Conservation (phyloP, 2,888 invertebrate species). For the Chrysopilus asiliformis region DNA sequence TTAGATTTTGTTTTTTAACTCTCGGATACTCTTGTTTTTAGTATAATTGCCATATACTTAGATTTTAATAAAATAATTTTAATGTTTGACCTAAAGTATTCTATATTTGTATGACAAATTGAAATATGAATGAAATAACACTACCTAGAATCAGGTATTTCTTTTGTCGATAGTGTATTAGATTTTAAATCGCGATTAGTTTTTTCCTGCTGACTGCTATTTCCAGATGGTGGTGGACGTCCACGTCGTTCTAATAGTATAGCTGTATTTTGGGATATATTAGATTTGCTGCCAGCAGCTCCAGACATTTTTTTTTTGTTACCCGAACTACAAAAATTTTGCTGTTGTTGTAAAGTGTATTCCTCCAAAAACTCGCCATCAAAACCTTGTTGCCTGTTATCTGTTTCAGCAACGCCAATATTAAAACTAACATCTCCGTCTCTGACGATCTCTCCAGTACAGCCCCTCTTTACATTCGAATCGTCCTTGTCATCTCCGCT, state of each 20-base stretch:
- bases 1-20: no score
- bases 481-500: slow-evolving; percentile 12
- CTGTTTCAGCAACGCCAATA: slow-evolving; percentile 12
- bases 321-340: slow-evolving; percentile 23
- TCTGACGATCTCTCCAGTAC: slow-evolving; percentile 16
- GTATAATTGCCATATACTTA: no score
- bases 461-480: slow-evolving; percentile 16
- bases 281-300: slow-evolving; percentile 13
- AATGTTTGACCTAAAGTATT: no score
- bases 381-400: slow-evolving; percentile 24
- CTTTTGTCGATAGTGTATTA: slow-evolving; percentile 29
- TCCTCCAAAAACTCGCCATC: slow-evolving; percentile 33
- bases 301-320: slow-evolving; percentile 20
- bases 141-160: slow-evolving; percentile 38
- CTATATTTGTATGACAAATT: slow-evolving; percentile 8
- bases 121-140: slow-evolving; percentile 23
- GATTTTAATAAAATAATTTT: no score
- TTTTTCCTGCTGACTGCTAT: slow-evolving; percentile 21
- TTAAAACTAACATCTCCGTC: slow-evolving; percentile 16
- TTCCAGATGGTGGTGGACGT: slow-evolving; percentile 26
- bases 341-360: slow-evolving; percentile 29
- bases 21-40: no score
- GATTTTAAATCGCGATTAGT: slow-evolving; percentile 23
- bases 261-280: slow-evolving; percentile 13
- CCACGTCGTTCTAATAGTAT: no score